phyloP scores from a whole-genome alignment of 2,797 vertebrate species.

The Bovichtus diacanthus region DNA sequence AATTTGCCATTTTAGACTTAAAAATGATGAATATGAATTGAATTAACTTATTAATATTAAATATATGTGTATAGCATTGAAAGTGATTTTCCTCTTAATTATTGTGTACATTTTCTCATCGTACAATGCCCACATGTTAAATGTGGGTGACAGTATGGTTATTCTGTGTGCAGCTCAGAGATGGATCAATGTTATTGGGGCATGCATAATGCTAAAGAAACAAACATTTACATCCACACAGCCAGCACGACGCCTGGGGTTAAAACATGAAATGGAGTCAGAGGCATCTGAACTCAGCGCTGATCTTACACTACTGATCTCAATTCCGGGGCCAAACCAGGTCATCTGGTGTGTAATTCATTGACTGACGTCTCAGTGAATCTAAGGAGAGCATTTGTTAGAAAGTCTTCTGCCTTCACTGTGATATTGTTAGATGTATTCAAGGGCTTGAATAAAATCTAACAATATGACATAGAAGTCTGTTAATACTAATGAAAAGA shows the following conservation, averaged over 20 bases:
- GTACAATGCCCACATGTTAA: background rate
- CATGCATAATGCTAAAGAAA: constrained; percentile 75
- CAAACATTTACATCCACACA: constrained; percentile 64
- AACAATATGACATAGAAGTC: background rate
- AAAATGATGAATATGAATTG: background rate
- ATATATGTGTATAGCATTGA: background rate
- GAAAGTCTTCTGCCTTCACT: background rate
- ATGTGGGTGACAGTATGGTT: background rate
- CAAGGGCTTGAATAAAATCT: background rate
- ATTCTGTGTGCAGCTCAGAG: background rate
- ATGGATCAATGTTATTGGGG: constrained; percentile 63
- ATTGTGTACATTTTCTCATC: background rate
- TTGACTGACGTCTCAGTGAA: constrained; percentile 54
- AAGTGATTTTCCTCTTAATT: background rate
- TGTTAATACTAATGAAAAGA: background rate
- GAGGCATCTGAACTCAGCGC: constrained; percentile 45
- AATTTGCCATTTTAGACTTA: background rate
- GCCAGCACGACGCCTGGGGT: constrained; percentile 42
- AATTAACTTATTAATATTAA: background rate
- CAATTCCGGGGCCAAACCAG: constrained; percentile 59
- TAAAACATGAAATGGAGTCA: constrained; percentile 22
- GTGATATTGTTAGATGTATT: background rate
- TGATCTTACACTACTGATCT: constrained; percentile 45
- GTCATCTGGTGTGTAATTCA: constrained; percentile 66
- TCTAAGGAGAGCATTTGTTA: constrained; percentile 17